Conservation (phyloP, 2,797 vertebrate species). For the Coendou prehensilis region DNA sequence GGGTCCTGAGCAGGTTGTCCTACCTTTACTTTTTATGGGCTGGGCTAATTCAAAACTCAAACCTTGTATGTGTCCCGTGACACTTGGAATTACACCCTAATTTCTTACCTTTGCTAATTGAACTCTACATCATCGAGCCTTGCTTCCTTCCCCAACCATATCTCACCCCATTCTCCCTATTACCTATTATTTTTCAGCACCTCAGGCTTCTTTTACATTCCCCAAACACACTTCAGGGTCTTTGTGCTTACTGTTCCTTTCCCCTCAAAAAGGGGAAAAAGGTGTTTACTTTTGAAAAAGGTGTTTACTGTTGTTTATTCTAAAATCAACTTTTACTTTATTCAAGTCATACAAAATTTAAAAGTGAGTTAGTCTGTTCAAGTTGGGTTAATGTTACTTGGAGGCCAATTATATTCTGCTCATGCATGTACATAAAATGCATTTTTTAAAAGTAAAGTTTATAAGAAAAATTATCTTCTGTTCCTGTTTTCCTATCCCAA, state of each 20-base stretch:
- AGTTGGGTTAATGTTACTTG: neutral
- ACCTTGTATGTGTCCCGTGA: neutral
- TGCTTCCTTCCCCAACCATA: neutral
- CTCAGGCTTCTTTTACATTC: neutral
- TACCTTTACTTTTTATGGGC: neutral
- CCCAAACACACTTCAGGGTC: neutral
- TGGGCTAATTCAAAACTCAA: neutral
- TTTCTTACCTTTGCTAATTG: neutral
- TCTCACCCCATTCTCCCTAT: neutral
- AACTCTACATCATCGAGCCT: neutral
- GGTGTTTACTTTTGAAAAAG: neutral
- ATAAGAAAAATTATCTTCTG: neutral
- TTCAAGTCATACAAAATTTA: neutral
- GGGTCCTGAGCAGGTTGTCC: too few relatives aligned
- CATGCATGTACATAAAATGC: neutral
- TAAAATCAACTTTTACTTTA: constrained; percentile 16
- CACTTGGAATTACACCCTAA: neutral
- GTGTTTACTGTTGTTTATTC: neutral
- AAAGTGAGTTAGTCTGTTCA: neutral
- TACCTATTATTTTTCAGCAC: neutral
- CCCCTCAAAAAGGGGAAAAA: too few relatives aligned
- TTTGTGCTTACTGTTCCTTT: neutral
- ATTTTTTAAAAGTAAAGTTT: neutral
- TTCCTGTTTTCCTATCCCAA: neutral
- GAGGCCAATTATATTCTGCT: neutral